phyloP scores from a whole-genome alignment of 2,888 invertebrate species.

The Camponotus fellah region DNA sequence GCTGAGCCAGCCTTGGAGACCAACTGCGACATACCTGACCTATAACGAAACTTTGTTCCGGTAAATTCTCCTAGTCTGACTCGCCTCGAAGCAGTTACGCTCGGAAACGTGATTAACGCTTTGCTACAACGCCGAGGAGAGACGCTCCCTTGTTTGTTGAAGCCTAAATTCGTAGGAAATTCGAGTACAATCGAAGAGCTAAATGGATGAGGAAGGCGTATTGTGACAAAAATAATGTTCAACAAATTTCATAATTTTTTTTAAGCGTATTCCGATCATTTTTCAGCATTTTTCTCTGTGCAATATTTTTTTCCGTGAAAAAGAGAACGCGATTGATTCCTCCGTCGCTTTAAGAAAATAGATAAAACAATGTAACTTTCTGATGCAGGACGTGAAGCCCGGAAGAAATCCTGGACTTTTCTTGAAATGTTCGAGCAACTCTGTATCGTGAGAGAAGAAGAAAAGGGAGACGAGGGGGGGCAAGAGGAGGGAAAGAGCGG shows the following conservation, averaged over 20 bases:
- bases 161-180: slow-evolving; percentile 4
- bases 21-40: slow-evolving; percentile 22
- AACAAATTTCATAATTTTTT: neutral
- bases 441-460: slow-evolving; percentile 59
- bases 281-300: neutral
- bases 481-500: slow-evolving; percentile 37
- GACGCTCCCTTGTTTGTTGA: slow-evolving; percentile 21
- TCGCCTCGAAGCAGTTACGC: slow-evolving; percentile 12
- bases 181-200: neutral
- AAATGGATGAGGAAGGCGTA: neutral
- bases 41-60: slow-evolving; percentile 35
- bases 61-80: slow-evolving; percentile 4
- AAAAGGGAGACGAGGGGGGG: slow-evolving; percentile 44
- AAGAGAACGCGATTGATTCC: neutral
- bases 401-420: slow-evolving; percentile 52
- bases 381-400: slow-evolving; percentile 37
- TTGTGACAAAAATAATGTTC: neutral
- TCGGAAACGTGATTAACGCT: slow-evolving; percentile 26
- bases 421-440: slow-evolving; percentile 64
- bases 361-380: slow-evolving; percentile 47
- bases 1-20: neutral
- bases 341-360: neutral
- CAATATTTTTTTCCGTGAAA: neutral
- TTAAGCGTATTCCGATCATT: neutral
- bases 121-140: neutral